Conservation (phyloP, 1,140 invertebrate species). For the Drosophila athabasca region DNA sequence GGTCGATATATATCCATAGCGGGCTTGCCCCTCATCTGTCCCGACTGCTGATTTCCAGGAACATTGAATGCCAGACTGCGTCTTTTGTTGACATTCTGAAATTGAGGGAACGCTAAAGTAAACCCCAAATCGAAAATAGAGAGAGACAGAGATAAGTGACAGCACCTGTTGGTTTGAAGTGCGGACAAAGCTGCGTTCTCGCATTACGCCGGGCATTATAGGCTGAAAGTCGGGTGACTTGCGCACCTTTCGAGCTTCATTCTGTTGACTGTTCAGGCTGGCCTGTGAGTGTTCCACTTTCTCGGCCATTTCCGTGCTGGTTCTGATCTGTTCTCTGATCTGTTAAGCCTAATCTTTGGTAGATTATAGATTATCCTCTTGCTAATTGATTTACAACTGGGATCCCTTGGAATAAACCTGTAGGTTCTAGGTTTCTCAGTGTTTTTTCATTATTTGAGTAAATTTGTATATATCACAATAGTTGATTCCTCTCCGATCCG, state of each 20-base stretch:
- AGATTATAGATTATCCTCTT: slow-evolving; percentile 38
- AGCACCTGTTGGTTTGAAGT: slow-evolving; percentile 85
- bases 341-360: slow-evolving; percentile 71
- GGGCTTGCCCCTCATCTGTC: slow-evolving; percentile 87
- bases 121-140: no score
- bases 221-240: slow-evolving; percentile 80
- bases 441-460: slow-evolving; percentile 76
- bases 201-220: slow-evolving; percentile 84
- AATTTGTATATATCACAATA: slow-evolving; percentile 81
- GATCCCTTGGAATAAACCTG: slow-evolving; percentile 48
- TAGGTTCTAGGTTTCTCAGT: slow-evolving; percentile 31
- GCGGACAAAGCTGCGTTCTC: slow-evolving; percentile 86
- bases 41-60: slow-evolving; percentile 67
- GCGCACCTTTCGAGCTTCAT: slow-evolving; percentile 71
- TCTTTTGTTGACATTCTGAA: slow-evolving; percentile 79
- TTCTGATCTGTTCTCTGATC: slow-evolving; percentile 39
- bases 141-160: background rate
- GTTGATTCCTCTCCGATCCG: slow-evolving; percentile 45
- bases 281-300: slow-evolving; percentile 73
- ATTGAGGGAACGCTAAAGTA: background rate
- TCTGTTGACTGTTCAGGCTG: slow-evolving; percentile 65
- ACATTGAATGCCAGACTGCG: slow-evolving; percentile 82
- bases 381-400: slow-evolving; percentile 25
- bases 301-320: slow-evolving; percentile 64
- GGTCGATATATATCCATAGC: slow-evolving; percentile 94